Percentiles rank a stretch among this genome's conserved stretches.
Evolutionary conservation across 2,888 invertebrate genomes (phyloP).

Genomic region (Nomada hirtipes): DNA sequence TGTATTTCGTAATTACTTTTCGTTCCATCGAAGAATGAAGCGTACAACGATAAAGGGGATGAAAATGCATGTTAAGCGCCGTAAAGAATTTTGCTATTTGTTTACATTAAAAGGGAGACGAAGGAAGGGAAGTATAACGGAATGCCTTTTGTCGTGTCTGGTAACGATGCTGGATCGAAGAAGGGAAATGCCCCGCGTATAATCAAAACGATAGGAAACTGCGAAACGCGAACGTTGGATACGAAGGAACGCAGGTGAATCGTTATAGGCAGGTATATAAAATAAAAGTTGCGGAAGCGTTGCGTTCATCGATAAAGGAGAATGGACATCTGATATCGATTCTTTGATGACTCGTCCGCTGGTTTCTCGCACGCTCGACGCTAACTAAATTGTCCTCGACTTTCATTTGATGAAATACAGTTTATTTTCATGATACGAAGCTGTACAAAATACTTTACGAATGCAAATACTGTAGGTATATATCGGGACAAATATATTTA

Average conservation of each 20-base stretch:
- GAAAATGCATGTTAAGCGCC: conserved; percentile 16
- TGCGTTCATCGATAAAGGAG: not conserved
- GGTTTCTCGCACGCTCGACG: not conserved
- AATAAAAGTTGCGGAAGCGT: conserved; percentile 7
- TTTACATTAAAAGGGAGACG: conserved; percentile 26
- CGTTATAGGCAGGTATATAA: not conserved
- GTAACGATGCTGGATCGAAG: conserved; percentile 17
- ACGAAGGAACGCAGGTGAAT: not conserved
- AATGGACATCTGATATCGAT: conserved; percentile 53
- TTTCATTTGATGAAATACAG: not conserved
- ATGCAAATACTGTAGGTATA: conserved; percentile 53
- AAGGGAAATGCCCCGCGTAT: conserved; percentile 19
- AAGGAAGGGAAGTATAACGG: conserved; percentile 47
- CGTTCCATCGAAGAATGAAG: not conserved
- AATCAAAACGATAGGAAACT: conserved; percentile 21
- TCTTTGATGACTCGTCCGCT: conserved; percentile 37
- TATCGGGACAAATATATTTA: conserved; percentile 48
- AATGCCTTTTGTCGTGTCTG: conserved; percentile 55
- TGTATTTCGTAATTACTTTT: too few species aligned
- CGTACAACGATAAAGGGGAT: not conserved
- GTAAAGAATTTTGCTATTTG: conserved; percentile 44
- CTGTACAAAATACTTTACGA: conserved; percentile 53
- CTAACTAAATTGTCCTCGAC: not conserved
- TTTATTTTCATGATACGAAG: conserved; percentile 22
- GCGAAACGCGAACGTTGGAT: not conserved